Base-by-base conservation (phyloP, 2,888 invertebrate genomes). In the Lucinisca nassula region DNA sequence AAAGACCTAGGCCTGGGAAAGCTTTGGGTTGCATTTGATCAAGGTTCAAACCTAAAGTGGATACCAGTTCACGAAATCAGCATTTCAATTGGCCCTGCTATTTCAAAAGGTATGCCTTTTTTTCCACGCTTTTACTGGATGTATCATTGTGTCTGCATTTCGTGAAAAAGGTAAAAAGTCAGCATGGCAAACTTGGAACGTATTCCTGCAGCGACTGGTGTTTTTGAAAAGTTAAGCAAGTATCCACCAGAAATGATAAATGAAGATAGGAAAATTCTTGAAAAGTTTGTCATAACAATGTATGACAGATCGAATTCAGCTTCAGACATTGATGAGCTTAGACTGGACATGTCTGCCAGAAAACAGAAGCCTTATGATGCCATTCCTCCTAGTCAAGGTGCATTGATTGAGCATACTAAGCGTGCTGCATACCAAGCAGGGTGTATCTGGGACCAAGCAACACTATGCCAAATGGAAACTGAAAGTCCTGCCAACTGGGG, bases 311-410 rank as follows among this genome's bases (percentile, higher is more conserved):
- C 92, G n/a, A 88, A 87, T 73, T 12, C 77, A 84, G 67, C 73
- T 32, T 58, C 55, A 10, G 35, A 45, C 81, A 87, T 93, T 12
- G 77, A 93, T 74, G 88, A 85, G 8, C 86, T 87, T 30, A 67
- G 89, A 67, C 82, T 83, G 8, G 86, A 90, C n/a, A 27, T 93
- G 45, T 92, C 92, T 87, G 87, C 88, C 6, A 51, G 85, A n/a
- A 93, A 93, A 55, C 86, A 89, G 82, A 90, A 85, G 72, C 37
- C 85, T 8, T 91, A 90, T 45, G 85, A 92, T 3, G 21, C 72
- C 3, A 92, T 90, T 27, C 90, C 88, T 6, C 91, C 85, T 67
- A 91, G 88, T 14, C 40, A 40, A 8, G 87, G 82, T 45, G 87
- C 89, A 0, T 70, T 90, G 3, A 27, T 30, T 0, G 37, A 92